phyloP scores from a whole-genome alignment of 2,113 vertebrate species.

The Melanocharis versteri region DNA sequence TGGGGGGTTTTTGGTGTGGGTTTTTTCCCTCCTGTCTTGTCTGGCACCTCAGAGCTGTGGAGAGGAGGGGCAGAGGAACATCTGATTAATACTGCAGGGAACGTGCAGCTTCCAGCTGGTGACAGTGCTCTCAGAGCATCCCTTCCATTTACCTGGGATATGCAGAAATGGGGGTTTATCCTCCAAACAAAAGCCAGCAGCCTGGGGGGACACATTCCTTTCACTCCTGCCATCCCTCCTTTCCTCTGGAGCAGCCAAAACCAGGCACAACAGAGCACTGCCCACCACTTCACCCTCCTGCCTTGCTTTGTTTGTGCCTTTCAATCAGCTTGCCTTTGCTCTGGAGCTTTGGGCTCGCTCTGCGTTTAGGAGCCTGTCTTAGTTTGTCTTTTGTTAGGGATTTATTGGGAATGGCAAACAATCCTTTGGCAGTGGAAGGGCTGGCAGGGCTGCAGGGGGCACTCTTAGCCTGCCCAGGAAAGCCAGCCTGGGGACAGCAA shows the following conservation, averaged over 20 bases:
- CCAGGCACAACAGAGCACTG: accelerated
- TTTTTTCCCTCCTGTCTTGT: neutral
- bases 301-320: neutral
- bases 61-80: neutral
- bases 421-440: neutral
- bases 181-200: neutral
- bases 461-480: slow-evolving; percentile 61
- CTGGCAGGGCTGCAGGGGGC: slow-evolving; percentile 67
- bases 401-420: neutral
- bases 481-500: neutral
- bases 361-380: neutral
- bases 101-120: neutral
- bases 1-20: neutral
- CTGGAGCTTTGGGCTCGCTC: neutral
- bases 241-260: neutral
- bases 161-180: neutral
- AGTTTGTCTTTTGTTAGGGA: neutral
- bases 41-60: neutral
- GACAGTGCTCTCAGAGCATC: neutral
- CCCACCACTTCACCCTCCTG: neutral
- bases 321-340: neutral
- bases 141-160: neutral
- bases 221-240: neutral
- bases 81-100: neutral
- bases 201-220: neutral